Evolutionary conservation across 1,140 invertebrate species (phyloP), one percentile per base, ranked within the genome.

Genomic region (Lepidurus packardi): DNA sequence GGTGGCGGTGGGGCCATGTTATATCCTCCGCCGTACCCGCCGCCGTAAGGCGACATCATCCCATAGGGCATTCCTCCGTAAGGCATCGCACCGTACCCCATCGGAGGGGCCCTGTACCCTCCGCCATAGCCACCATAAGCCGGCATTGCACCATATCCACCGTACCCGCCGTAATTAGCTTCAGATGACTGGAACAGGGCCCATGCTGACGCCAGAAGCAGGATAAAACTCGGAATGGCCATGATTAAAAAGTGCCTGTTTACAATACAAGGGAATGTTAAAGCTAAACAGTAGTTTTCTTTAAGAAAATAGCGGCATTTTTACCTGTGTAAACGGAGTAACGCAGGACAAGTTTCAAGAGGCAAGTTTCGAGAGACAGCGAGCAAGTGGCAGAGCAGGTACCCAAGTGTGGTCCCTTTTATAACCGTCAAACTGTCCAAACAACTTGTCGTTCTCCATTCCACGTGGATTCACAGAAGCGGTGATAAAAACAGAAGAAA

Each of bases 11-110:
- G 34, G 34, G 34, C 34, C 34, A 34, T 34, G 34, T 34, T 34
- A 34, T 34, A 34, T 34, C 34, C 34, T 34, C 34, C 34, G 34
- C 34, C 34, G 34, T 34, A 34, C 34, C 34, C 34, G 34, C 34
- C 34, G 34, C 34, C 21, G 53, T 65, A 65, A 7, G 53, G 53
- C 53, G 21, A n/a, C 53, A 65, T 65, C 8, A 21, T 21, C 6
- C 16, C 53, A 21, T 65, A 65, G 6, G 53, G 53, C 53, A 65
- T 65, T 65, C 53, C 53, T 65, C 53, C 53, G 13, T 65, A 65
- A 65, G 53, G 53, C 53, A 65, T 65, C 16, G 53, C 53, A 13
- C 53, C 53, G 53, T 65, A 65, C 16, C 53, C 53, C 53, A 65
- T 65, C 8, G n/a, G 34, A 34, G 34, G 34, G 2, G 34, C 0